Evolutionary conservation across 2,888 invertebrate species (phyloP).

Genomic region (Hirtodrosophila duncani): DNA sequence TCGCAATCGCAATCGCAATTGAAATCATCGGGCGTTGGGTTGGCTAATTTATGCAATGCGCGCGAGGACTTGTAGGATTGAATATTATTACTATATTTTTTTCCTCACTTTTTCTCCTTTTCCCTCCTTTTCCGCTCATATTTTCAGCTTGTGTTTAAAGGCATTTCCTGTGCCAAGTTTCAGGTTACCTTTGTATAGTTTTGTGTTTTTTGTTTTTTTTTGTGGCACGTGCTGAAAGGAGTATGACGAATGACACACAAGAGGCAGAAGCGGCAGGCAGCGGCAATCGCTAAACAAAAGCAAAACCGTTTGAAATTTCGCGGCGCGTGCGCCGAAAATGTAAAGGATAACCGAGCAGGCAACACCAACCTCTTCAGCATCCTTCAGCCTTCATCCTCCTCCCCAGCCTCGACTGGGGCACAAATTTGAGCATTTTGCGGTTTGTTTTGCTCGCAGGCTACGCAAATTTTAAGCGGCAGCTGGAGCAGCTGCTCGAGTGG

Average conservation of each 20-base stretch:
- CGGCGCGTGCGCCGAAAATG: constrained; percentile 53
- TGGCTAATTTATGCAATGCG: constrained; percentile 53
- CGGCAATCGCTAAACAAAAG: constrained; percentile 28
- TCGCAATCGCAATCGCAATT: neutral
- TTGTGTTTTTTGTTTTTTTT: constrained; percentile 8
- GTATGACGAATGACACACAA: constrained; percentile 11
- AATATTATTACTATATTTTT: constrained; percentile 3
- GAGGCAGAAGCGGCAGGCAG: constrained; percentile 4
- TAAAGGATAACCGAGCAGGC: constrained; percentile 29
- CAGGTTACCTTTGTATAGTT: constrained; percentile 31
- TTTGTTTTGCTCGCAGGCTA: constrained; percentile 61
- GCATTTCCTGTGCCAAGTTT: constrained; percentile 51
- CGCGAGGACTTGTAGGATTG: neutral
- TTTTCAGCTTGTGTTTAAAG: too few species aligned
- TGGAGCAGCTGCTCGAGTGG: constrained; percentile 13
- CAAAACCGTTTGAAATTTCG: constrained; percentile 33
- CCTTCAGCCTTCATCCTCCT: constrained; percentile 31
- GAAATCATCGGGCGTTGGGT: neutral
- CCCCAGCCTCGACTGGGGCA: constrained; percentile 8
- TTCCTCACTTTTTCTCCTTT: constrained; percentile 7
- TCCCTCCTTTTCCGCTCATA: constrained; percentile 28
- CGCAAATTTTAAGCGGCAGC: constrained; percentile 35
- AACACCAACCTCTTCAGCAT: constrained; percentile 31
- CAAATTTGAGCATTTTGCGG: constrained; percentile 50
- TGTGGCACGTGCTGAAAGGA: constrained; percentile 54